Evolutionary conservation across 2,888 invertebrate genomes (phyloP).

Genomic region (Orthonevra nobilis): DNA sequence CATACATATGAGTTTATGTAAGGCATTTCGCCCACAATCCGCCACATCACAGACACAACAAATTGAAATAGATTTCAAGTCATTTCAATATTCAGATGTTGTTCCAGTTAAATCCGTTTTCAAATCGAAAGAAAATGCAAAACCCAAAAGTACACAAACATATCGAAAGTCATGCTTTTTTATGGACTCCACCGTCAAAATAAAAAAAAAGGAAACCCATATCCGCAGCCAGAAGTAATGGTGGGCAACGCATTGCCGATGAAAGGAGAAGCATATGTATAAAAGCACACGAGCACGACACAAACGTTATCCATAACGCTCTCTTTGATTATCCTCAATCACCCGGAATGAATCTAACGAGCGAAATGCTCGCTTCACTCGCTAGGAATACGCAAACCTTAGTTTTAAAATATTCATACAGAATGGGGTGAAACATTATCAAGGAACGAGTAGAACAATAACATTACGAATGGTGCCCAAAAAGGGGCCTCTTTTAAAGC

Average conservation of each 20-base stretch:
- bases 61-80: slow-evolving; percentile 63
- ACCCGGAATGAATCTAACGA: slow-evolving; percentile 64
- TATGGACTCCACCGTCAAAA: slow-evolving; percentile 57
- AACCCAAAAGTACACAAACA: slow-evolving; percentile 37
- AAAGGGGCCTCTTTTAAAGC: background rate
- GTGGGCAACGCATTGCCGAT: background rate
- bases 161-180: slow-evolving; percentile 54
- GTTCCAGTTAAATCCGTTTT: slow-evolving; percentile 68
- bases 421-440: slow-evolving; percentile 57
- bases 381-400: too few species aligned
- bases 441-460: slow-evolving; percentile 31
- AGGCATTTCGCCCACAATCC: slow-evolving; percentile 18
- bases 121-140: slow-evolving; percentile 65
- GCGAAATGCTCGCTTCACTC: too few species aligned
- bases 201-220: too few species aligned
- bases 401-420: slow-evolving; percentile 63
- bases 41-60: slow-evolving; percentile 47
- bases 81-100: slow-evolving; percentile 64
- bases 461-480: background rate
- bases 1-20: too few species aligned
- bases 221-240: too few species aligned
- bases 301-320: slow-evolving; percentile 34
- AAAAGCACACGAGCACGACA: background rate
- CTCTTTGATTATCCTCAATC: slow-evolving; percentile 64
- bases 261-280: slow-evolving; percentile 16